A percentile compares a stretch with the other conserved stretches of the same genome.
phyloP scores from a whole-genome alignment of 2,113 vertebrate species.

The Todiramphus chloris region DNA sequence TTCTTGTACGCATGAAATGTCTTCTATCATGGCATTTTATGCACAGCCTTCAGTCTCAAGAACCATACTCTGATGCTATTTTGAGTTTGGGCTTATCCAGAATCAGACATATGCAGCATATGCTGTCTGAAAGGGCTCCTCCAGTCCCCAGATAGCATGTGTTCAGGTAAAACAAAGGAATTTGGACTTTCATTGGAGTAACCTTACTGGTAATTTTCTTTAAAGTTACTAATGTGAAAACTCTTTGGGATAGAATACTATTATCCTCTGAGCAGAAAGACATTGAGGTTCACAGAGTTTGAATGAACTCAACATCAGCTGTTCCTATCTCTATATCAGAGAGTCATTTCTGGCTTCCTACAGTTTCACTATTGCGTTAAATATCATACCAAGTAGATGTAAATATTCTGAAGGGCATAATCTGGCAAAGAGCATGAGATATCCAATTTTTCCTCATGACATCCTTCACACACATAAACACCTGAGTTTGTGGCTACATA shows the following conservation, averaged over 20 bases:
- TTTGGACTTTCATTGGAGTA: not conserved
- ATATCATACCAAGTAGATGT: not conserved
- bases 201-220: not conserved
- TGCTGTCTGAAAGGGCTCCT: not conserved
- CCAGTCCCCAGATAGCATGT: not conserved
- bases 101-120: not conserved
- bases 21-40: not conserved
- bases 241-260: not conserved
- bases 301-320: not conserved
- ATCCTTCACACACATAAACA: slow-evolving; percentile 44
- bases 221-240: not conserved
- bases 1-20: not conserved
- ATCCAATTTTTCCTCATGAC: slow-evolving; percentile 30
- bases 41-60: not conserved
- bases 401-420: not conserved
- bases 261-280: not conserved
- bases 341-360: not conserved
- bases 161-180: not conserved
- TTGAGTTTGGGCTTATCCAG: not conserved
- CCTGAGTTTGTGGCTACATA: not conserved
- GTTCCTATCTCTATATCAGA: not conserved
- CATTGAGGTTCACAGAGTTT: not conserved
- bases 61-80: not conserved
- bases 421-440: not conserved
- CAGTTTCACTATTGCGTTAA: not conserved